Base-by-base conservation (phyloP, 92 coral and sea anemone genomes). In the Actinernus sp. region DNA sequence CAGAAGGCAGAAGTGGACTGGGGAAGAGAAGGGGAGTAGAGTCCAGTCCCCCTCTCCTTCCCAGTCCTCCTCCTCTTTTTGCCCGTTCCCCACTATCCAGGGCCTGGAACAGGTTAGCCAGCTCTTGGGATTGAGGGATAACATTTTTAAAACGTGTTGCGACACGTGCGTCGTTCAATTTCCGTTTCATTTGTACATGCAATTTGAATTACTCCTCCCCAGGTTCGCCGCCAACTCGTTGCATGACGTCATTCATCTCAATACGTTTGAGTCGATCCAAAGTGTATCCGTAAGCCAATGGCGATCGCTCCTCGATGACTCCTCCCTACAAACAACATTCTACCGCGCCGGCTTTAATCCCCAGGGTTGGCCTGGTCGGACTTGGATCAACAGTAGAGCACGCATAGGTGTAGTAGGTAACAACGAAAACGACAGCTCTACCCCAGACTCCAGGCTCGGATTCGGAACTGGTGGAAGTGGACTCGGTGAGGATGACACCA, bases 391-490 rank as follows among this genome's bases (percentile, higher is more conserved):
- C 16, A 49, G 71, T 10, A 56, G 73, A 32, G 83, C 73, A 10
- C 63, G 88, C 17, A 66, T 82, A 33, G 88, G 88, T 17, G 13
- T 59, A 38, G 21, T 61, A 14, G 73, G 55, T n/a, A 68, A 67
- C 62, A 49, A 82, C 14, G 27, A 49, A 20, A 13, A 19, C 31
- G 71, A 54, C 4, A 31, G 61, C 18, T 27, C 18, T 20, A 26
- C 58, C 1, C 61, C 72, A 18, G 88, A 82, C 29, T 82, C 88
- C 24, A 55, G 73, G 26, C 44, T 82, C 33, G 88, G 83, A 21
- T 82, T 82, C 52, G 88, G 88, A 0, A 68, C 66, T 13, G 83
- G 72, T 17, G 82, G 82, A 2, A 6, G 40, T 0, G 34, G 51
- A 11, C 23, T 18, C 3, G 28, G 23, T 12, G 76, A 49, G 27